Evolutionary conservation across 2,113 vertebrate species (phyloP).

Genomic region (Scopus umbretta): DNA sequence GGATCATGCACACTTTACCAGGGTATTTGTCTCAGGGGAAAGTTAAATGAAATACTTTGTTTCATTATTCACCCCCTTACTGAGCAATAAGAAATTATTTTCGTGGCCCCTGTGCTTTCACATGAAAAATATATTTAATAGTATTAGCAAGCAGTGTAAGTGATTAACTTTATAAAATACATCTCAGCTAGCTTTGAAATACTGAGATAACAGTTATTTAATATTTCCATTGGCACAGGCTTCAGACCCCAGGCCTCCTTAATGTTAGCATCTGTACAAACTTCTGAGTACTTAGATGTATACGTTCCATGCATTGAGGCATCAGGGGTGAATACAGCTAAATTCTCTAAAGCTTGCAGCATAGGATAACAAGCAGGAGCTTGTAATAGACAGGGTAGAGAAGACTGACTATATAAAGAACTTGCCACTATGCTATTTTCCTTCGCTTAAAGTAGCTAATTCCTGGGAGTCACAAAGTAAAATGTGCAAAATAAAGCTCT

Average conservation of each 20-base stretch:
- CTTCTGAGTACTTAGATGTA: background rate
- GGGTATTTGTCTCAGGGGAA: conserved; percentile 49
- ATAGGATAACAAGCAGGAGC: background rate
- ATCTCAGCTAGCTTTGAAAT: background rate
- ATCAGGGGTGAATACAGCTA: background rate
- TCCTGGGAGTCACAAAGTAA: background rate
- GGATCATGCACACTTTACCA: background rate
- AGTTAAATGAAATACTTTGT: background rate
- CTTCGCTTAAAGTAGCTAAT: background rate
- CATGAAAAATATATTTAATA: background rate
- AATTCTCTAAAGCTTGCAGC: background rate
- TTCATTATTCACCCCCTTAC: background rate
- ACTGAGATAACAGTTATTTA: background rate
- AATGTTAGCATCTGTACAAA: background rate
- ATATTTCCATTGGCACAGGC: background rate
- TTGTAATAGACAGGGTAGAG: background rate
- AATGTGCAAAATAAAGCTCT: background rate
- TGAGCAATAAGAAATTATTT: conserved; percentile 39
- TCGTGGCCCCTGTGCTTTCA: background rate
- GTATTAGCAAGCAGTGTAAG: background rate
- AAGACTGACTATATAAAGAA: background rate
- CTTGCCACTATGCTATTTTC: background rate
- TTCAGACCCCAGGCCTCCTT: background rate
- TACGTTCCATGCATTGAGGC: background rate
- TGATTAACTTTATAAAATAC: background rate